Percentiles rank a stretch among this genome's conserved stretches.
Conservation (phyloP, 1,140 invertebrate genomes). For the Hylaeus volcanicus region DNA sequence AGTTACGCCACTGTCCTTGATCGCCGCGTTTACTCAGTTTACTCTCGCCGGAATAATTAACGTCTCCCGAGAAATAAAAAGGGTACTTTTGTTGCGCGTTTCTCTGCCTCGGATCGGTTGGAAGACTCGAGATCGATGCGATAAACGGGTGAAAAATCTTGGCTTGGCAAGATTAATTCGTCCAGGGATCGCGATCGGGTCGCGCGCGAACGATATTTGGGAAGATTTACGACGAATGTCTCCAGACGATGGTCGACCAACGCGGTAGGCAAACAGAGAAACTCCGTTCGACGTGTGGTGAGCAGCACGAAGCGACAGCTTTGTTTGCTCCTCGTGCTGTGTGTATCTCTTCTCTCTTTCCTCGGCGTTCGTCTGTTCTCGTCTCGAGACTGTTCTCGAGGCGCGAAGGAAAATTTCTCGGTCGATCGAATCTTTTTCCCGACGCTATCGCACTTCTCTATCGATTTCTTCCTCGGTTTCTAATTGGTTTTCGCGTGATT, state of each 20-base stretch:
- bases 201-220: constrained; percentile 6
- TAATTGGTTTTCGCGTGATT: constrained; percentile 3
- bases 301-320: constrained; percentile 14
- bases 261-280: constrained; percentile 27
- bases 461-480: not conserved
- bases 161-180: not conserved
- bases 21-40: too few species aligned
- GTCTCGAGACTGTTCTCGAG: not conserved
- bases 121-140: constrained; percentile 7
- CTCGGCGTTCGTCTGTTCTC: not conserved
- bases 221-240: constrained; percentile 12
- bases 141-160: not conserved
- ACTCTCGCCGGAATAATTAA: not conserved
- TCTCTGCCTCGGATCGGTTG: constrained; percentile 1
- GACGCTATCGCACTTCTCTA: not conserved
- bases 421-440: not conserved
- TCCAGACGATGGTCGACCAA: constrained; percentile 11
- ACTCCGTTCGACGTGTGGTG: constrained; percentile 20
- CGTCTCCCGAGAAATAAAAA: not conserved
- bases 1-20: too few species aligned
- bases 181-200: not conserved
- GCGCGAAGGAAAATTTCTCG: not conserved
- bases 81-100: not conserved
- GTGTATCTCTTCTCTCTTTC: constrained; percentile 12
- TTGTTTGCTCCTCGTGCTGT: constrained; percentile 8